A percentile compares a stretch with the other conserved stretches of the same genome.
Evolutionary conservation across 2,888 invertebrate species (phyloP).

Genomic region (Himalopsyche anomala): DNA sequence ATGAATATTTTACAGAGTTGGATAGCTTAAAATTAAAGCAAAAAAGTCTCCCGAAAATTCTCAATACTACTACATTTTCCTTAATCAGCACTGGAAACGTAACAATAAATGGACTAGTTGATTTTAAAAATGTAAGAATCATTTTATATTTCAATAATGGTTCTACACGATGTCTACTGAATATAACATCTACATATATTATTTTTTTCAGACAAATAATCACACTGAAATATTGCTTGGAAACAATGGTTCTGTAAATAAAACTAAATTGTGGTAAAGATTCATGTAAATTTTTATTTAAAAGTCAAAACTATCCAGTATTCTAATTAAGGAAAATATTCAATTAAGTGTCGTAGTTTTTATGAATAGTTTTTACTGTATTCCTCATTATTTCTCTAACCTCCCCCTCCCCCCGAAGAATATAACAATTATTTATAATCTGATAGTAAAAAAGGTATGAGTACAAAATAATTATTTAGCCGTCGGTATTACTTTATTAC

Average conservation of each 20-base stretch:
- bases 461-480: not conserved
- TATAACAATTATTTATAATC: not conserved
- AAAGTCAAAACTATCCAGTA: conserved; percentile 8
- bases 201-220: not conserved
- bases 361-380: not conserved
- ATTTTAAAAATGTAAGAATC: too few species aligned
- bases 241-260: not conserved
- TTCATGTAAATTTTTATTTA: not conserved
- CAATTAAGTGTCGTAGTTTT: not conserved
- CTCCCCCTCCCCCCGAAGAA: not conserved
- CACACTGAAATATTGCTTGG: not conserved
- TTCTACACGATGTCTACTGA: too few species aligned
- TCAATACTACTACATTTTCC: conserved; percentile 24
- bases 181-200: too few species aligned
- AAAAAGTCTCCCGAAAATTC: not conserved
- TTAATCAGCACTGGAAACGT: conserved; percentile 17
- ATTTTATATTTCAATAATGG: too few species aligned
- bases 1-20: not conserved
- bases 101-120: too few species aligned
- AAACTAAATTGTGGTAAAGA: not conserved
- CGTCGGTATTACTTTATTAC: not conserved
- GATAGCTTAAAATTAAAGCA: not conserved
- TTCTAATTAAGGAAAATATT: conserved; percentile 11
- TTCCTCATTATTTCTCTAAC: not conserved
- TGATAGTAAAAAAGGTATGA: not conserved